Percentiles rank a stretch among this genome's conserved stretches.
Evolutionary conservation across 1,140 invertebrate species (phyloP).

Genomic region (Scaptomyza hsui): DNA sequence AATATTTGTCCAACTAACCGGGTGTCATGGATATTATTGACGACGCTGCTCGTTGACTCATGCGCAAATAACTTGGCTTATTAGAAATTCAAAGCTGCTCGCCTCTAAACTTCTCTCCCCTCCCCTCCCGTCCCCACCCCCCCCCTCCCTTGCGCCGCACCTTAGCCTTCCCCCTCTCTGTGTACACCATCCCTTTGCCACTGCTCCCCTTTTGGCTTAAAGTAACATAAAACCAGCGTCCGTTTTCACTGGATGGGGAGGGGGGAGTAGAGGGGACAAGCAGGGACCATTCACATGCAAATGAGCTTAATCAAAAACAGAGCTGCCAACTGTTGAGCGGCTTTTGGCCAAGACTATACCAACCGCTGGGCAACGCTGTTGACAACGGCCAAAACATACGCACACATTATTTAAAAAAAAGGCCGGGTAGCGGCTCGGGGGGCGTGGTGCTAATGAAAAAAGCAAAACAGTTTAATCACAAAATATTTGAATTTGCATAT

Average conservation of each 20-base stretch:
- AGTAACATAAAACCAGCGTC: constrained; percentile 70
- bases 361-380: constrained; percentile 21
- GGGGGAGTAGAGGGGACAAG: not conserved
- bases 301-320: constrained; percentile 81
- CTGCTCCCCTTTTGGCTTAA: constrained; percentile 12
- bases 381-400: constrained; percentile 4
- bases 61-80: constrained; percentile 80
- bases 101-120: constrained; percentile 9
- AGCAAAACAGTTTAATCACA: constrained; percentile 78
- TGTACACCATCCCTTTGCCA: constrained; percentile 6
- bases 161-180: not conserved
- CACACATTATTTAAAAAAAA: not conserved
- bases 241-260: constrained; percentile 12
- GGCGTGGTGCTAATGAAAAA: constrained; percentile 73
- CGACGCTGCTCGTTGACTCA: constrained; percentile 69
- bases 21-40: constrained; percentile 73
- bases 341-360: constrained; percentile 20
- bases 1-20: constrained; percentile 79
- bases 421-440: not conserved
- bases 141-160: not conserved
- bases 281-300: constrained; percentile 70
- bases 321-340: constrained; percentile 60
- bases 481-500: constrained; percentile 78
- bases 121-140: not conserved
- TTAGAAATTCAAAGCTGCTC: constrained; percentile 74